These are phyloP conservation scores for Tiaroga cobitis DNA, from an alignment of 2,797 vertebrate genomes.

Conservation along the genomic window DNA sequence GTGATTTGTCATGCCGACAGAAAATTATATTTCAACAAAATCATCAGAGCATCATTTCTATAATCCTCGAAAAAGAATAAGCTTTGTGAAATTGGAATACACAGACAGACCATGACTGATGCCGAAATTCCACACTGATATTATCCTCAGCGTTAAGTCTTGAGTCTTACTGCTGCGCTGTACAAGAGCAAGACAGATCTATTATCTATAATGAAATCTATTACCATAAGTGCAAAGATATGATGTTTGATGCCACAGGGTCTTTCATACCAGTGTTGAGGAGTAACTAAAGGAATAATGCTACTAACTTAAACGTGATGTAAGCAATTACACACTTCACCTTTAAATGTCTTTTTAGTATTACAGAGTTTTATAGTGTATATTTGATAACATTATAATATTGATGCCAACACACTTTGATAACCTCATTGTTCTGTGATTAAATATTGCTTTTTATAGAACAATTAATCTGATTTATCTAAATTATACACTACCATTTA, in stretches of 20 bases:
- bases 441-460: background rate
- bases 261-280: background rate
- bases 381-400: background rate
- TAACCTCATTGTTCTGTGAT: background rate
- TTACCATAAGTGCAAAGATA: conserved; percentile 24
- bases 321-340: background rate
- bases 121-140: background rate
- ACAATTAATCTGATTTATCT: background rate
- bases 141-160: conserved; percentile 26
- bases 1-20: conserved; percentile 47
- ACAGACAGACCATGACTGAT: conserved; percentile 28
- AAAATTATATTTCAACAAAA: conserved; percentile 54
- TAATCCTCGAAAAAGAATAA: conserved; percentile 40
- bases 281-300: background rate
- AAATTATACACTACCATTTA: background rate
- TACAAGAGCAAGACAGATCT: background rate
- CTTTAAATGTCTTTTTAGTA: background rate
- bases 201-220: conserved; percentile 29
- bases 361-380: background rate
- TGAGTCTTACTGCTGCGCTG: background rate
- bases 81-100: conserved; percentile 32
- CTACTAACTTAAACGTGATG: background rate
- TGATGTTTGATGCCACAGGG: conserved; percentile 7
- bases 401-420: background rate
- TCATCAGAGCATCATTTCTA: conserved; percentile 35